Base-by-base conservation (phyloP, 2,113 vertebrate genomes). In the Neolamprologus variostigma region DNA sequence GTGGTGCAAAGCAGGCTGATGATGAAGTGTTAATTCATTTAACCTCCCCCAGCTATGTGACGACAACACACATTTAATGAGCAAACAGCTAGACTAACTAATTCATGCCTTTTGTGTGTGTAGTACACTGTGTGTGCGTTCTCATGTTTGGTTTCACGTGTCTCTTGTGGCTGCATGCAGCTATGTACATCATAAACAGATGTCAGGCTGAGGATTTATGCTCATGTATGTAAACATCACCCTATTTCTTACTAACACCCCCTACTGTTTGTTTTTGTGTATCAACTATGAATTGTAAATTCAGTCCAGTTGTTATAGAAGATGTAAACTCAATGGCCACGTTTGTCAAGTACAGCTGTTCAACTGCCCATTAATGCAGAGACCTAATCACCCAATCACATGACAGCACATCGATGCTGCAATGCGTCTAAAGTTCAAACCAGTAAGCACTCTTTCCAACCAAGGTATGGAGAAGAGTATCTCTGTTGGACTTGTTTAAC, bases 21-120 rank as follows among this genome's bases (percentile, higher is more conserved):
- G 83, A 92, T 93, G 55, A 90, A 89, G 93, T 93, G 92, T 87
- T 94, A 90, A 92, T 94, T 93, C 78, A 92, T 94, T 90, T 89
- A 94, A 88, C 93, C 85, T 92, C 90, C 89, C 45, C 81, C 21
- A 55, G 87, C 90, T 76, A 87, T 84, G 89, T 91, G 90, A 91
- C 53, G 26, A 89, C 87, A 91, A 86, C 92, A 90, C 88, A 91
- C 85, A 83, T 90, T 90, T 90, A 92, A 93, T 90, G 90, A 93
- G 94, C 82, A 91, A 89, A 90, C 84, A 78, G 84, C 68, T 73
- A 87, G 63, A 85, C 84, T 87, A 83, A 92, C 89, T 89, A 93
- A 85, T 89, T 87, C 82, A 85, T 91, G 84, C 80, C 89, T 81
- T 80, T 82, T 71, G 68, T 90, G 47, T 80, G 68, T 86, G 40